A percentile compares a stretch with the other conserved stretches of the same genome.
These are phyloP conservation scores for Polypedilum pembai DNA, from an alignment of 1,140 invertebrate genomes.

Conservation along the genomic window DNA sequence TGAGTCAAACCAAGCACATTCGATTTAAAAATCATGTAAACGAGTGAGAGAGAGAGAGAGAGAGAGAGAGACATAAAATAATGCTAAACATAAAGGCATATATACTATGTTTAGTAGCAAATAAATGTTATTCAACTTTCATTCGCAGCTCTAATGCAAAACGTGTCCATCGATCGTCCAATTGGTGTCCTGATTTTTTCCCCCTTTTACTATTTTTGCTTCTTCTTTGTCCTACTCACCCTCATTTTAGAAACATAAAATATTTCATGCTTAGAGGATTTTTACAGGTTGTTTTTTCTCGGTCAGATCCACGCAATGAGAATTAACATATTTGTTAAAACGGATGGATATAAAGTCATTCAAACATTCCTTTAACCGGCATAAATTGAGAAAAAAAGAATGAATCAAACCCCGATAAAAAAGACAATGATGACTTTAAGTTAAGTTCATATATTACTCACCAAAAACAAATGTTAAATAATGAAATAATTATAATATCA, in stretches of 20 bases:
- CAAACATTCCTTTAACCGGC: neutral
- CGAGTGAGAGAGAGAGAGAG: neutral
- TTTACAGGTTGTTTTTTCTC: conserved; percentile 4
- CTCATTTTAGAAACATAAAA: neutral
- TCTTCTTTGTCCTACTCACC: neutral
- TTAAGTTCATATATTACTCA: too few species aligned
- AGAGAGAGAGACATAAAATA: neutral
- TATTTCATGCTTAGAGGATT: neutral
- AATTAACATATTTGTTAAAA: neutral
- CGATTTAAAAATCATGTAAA: neutral
- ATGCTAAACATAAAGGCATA: neutral
- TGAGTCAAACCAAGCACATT: neutral
- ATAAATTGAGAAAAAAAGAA: too few species aligned
- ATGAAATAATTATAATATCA: too few species aligned
- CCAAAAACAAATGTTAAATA: too few species aligned
- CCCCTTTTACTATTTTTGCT: neutral
- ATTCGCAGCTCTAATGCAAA: neutral
- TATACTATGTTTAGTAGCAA: neutral
- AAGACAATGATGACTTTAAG: too few species aligned
- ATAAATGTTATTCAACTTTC: neutral
- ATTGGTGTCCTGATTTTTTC: neutral
- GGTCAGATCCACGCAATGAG: neutral
- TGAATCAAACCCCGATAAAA: too few species aligned
- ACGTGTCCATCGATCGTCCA: conserved; percentile 1
- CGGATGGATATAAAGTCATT: neutral